Evolutionary conservation across 2,797 vertebrate genomes (phyloP), one percentile per base, ranked within the genome.

Genomic region (Sternotherus odoratus): DNA sequence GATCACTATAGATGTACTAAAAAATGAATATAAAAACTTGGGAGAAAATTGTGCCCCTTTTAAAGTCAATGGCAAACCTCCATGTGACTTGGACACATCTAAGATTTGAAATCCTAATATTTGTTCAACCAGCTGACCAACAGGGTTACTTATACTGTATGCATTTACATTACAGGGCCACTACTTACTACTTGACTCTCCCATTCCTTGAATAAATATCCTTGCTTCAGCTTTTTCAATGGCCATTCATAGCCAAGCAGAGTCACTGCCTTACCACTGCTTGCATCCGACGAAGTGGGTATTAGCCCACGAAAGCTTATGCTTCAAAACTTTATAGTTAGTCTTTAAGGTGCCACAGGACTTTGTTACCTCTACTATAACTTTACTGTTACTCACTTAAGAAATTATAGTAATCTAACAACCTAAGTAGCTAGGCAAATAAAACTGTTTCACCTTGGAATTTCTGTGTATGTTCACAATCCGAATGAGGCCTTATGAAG

Each of bases 1-100:
- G 85, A 87, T 51, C 72, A 21, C 94, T 96, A 82, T 72, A 95
- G 90, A 24, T 33, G 84, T 88, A 86, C 33, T 91, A 85, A 77
- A 77, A 90, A 88, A 92, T 77, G 81, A 93, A 86, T 85, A 13
- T 3, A 90, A 95, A 92, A 43, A 63, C 26, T 49, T 92, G 86
- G 53, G 88, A 88, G 69, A 43, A 43, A 43, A 72, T 24, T 23
- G 36, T 72, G 36, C 23, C 6, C 39, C 69, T 39, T 39, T 9
- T 43, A 5, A 39, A 72, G 21, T 72, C 69, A 72, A 43, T 66
- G 36, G 69, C 69, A 72, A 43, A 66, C 33, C 33, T 36, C 60
- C 33, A 5, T 13, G 8, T 43, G 69, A 72, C 11, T 72, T 21
- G 36, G 43, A 72, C 39, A 72, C 8, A 43, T 39, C 36, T 12